Evolutionary conservation across 2,113 vertebrate species (phyloP).

Genomic region (Cyanocitta stelleri): DNA sequence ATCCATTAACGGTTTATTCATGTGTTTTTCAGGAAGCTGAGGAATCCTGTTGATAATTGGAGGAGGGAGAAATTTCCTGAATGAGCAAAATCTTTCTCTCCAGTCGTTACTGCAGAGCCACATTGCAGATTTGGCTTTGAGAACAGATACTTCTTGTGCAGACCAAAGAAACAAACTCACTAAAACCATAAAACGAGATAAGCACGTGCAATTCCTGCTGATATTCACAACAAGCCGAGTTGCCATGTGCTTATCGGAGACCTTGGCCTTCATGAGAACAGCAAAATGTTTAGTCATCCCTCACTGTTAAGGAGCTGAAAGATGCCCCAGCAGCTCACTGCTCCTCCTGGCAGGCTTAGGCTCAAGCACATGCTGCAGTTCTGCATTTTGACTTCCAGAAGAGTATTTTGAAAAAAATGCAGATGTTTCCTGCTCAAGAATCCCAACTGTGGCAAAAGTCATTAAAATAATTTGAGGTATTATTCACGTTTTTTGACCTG

Average conservation of each 20-base stretch:
- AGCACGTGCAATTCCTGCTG: not conserved
- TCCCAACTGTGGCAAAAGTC: not conserved
- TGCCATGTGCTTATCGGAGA: not conserved
- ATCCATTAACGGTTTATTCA: not conserved
- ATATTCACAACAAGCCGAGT: not conserved
- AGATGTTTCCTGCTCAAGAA: not conserved
- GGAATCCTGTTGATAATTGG: not conserved
- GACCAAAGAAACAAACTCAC: not conserved
- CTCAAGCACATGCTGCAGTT: not conserved
- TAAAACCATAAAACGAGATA: not conserved
- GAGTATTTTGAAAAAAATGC: not conserved
- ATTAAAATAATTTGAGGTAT: not conserved
- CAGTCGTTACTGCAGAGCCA: not conserved
- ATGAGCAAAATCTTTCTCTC: not conserved
- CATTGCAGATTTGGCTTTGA: not conserved
- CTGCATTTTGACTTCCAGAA: not conserved
- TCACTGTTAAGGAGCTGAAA: not conserved
- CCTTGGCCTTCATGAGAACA: not conserved
- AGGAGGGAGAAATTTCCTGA: not conserved
- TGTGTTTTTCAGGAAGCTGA: not conserved
- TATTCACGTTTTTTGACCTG: not conserved
- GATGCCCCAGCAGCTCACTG: not conserved
- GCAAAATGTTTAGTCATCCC: not conserved
- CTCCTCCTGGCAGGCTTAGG: not conserved
- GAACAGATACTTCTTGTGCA: slow-evolving; percentile 6